These are phyloP conservation scores for Hydriomena furcata DNA, from an alignment of 2,888 invertebrate genomes.

Conservation along the genomic window DNA sequence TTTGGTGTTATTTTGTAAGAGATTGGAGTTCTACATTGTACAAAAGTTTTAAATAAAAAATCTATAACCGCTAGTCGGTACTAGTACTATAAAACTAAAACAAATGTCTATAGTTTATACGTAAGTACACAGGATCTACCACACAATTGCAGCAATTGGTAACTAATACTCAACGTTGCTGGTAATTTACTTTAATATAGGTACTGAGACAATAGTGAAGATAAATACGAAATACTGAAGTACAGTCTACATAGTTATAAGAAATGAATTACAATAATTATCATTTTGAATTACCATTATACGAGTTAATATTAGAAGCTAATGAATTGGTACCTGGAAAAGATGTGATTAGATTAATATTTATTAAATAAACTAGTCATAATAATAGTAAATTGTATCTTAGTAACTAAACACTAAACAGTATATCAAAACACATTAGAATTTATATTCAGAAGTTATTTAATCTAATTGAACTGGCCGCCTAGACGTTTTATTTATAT, in stretches of 20 bases:
- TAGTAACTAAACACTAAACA: conserved; percentile 18
- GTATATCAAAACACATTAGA: conserved; percentile 16
- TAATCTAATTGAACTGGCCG: conserved; percentile 3
- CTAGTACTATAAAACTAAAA: conserved; percentile 70
- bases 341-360: conserved; percentile 51
- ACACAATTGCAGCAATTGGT: conserved; percentile 66
- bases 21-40: conserved; percentile 61
- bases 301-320: conserved; percentile 47
- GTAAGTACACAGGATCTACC: conserved; percentile 61
- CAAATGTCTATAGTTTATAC: conserved; percentile 53
- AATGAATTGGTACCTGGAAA: conserved; percentile 56
- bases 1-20: conserved; percentile 54
- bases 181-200: conserved; percentile 51
- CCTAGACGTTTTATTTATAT: conserved; percentile 10
- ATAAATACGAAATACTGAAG: conserved; percentile 57
- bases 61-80: conserved; percentile 74
- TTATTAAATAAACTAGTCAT: conserved; percentile 13
- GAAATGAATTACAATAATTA: conserved; percentile 52
- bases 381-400: conserved; percentile 14
- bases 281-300: conserved; percentile 56
- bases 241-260: conserved; percentile 50
- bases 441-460: conserved; percentile 2
- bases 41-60: conserved; percentile 58
- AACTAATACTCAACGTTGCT: conserved; percentile 57
- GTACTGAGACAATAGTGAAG: conserved; percentile 60